Percentiles rank a stretch among this genome's conserved stretches.
Conservation (phyloP, 2,797 vertebrate species). For the Oreonectes daqikongensis region DNA sequence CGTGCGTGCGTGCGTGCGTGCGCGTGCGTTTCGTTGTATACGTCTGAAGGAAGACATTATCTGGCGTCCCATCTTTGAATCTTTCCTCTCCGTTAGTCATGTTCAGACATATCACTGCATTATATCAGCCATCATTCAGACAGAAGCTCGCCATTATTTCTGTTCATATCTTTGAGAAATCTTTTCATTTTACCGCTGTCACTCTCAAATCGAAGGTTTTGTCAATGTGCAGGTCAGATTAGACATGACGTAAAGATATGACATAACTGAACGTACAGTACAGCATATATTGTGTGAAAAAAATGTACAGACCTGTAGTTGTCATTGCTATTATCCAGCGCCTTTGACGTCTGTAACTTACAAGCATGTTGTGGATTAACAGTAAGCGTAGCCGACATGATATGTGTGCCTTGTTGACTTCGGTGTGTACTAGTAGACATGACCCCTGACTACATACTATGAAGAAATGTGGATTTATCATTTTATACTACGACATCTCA, state of each 20-base stretch:
- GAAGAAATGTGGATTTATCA: neutral
- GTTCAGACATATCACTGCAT: conserved; percentile 30
- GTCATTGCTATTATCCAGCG: no score
- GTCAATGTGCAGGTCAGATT: conserved; percentile 7
- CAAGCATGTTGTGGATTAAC: no score
- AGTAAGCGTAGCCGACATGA: no score
- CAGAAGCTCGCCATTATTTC: conserved; percentile 31
- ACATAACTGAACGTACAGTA: no score
- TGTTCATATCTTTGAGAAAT: conserved; percentile 41
- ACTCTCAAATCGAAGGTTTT: neutral
- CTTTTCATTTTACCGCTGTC: conserved; percentile 45
- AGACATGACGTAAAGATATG: no score
- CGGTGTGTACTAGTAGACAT: neutral
- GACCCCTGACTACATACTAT: neutral
- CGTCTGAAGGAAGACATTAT: conserved; percentile 29
- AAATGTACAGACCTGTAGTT: no score
- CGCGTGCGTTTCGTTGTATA: neutral
- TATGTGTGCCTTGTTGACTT: no score
- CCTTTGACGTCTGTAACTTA: no score
- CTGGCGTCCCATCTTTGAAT: conserved; percentile 35
- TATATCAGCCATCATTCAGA: conserved; percentile 41
- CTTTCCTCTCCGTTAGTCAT: conserved; percentile 24
- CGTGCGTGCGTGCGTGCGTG: no score
- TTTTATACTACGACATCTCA: neutral
- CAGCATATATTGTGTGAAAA: no score